These are phyloP conservation scores for Aphodius sticticus DNA, from an alignment of 2,888 invertebrate genomes.

Conservation along the genomic window DNA sequence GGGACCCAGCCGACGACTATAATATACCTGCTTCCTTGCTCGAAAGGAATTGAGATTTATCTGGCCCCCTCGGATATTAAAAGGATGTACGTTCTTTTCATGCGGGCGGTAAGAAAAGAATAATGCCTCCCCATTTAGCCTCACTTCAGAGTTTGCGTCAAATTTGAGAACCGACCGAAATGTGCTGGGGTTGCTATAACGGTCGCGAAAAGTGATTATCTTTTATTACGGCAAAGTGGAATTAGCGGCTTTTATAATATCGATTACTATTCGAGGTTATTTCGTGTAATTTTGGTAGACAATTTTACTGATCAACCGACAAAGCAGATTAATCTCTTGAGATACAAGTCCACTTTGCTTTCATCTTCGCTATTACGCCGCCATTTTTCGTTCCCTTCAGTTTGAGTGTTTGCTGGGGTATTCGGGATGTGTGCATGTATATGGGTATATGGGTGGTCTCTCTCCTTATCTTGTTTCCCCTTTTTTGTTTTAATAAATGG, in stretches of 20 bases:
- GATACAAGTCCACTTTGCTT: too few relatives aligned
- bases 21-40: background rate
- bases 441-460: too few relatives aligned
- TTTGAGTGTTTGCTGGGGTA: too few relatives aligned
- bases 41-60: background rate
- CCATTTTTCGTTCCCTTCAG: too few relatives aligned
- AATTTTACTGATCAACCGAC: too few relatives aligned
- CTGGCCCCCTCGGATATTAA: background rate
- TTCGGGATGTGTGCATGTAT: too few relatives aligned
- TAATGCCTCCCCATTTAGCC: background rate
- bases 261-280: background rate
- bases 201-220: background rate
- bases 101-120: background rate
- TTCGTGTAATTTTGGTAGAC: background rate
- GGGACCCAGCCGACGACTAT: background rate
- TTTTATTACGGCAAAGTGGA: background rate
- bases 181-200: background rate
- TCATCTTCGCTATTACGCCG: too few relatives aligned
- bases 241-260: background rate
- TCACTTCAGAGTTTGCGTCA: background rate
- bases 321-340: too few relatives aligned
- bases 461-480: too few relatives aligned
- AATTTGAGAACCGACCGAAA: background rate
- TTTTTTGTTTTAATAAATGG: too few relatives aligned
- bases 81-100: background rate